Percentiles rank a stretch among this genome's conserved stretches.
These are phyloP conservation scores for Deilephila porcellus DNA, from an alignment of 2,888 invertebrate genomes.

Conservation along the genomic window DNA sequence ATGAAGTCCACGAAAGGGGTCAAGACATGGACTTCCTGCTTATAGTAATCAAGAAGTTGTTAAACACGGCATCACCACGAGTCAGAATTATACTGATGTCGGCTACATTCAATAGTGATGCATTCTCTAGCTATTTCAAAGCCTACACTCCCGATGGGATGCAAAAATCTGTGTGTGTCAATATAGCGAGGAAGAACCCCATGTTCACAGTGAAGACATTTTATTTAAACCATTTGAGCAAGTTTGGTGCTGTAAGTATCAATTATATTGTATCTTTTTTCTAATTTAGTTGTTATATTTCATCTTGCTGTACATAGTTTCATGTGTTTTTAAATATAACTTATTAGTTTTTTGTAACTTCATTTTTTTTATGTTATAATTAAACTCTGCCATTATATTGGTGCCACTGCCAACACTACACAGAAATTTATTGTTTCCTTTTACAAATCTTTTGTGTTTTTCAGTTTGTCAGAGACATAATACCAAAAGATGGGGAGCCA, in stretches of 20 bases:
- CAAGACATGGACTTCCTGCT: constrained; percentile 96
- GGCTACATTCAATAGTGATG: constrained; percentile 92
- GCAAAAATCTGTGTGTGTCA: constrained; percentile 68
- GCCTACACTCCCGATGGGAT: constrained; percentile 58
- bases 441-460: not conserved
- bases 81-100: constrained; percentile 92
- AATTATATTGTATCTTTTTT: not conserved
- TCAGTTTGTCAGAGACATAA: constrained; percentile 61
- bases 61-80: constrained; percentile 81
- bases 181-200: constrained; percentile 76
- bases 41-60: constrained; percentile 91
- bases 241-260: constrained; percentile 77
- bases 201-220: constrained; percentile 85
- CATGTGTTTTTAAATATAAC: too few relatives aligned
- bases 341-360: too few relatives aligned
- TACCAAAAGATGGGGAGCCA: constrained; percentile 79
- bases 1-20: constrained; percentile 97
- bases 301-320: too few relatives aligned
- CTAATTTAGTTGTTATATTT: too few relatives aligned
- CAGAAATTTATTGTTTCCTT: too few relatives aligned
- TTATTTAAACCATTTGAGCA: constrained; percentile 84
- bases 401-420: too few relatives aligned
- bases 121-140: constrained; percentile 88
- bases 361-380: too few relatives aligned
- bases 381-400: too few relatives aligned